Conservation (phyloP, 2,888 invertebrate species). For the Cheilosia variabilis region DNA sequence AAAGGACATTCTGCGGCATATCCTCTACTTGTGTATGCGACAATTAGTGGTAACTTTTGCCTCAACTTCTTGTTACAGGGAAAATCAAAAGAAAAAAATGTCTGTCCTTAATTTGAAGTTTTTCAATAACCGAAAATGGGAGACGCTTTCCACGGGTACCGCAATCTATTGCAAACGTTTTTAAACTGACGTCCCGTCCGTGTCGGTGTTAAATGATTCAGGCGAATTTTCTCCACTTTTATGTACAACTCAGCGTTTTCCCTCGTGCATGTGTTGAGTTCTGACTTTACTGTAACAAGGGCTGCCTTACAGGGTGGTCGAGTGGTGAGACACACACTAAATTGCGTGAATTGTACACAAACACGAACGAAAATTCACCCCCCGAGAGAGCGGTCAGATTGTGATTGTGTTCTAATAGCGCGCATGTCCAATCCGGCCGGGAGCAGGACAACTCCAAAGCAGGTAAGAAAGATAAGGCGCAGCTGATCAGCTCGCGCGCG, state of each 20-base stretch:
- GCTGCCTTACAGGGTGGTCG: conserved; percentile 53
- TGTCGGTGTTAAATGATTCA: conserved; percentile 58
- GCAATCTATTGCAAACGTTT: conserved; percentile 72
- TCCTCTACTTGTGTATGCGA: conserved; percentile 15
- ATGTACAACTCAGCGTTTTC: conserved; percentile 65
- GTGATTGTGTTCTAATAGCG: not conserved
- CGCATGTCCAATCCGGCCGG: conserved; percentile 66
- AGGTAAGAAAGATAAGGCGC: conserved; percentile 70
- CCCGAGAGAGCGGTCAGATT: conserved; percentile 19
- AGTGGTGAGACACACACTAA: conserved; percentile 11
- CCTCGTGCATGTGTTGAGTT: conserved; percentile 53
- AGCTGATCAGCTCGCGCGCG: conserved; percentile 62
- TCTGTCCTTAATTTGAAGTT: conserved; percentile 59
- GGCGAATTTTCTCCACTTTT: conserved; percentile 58
- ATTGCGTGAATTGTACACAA: conserved; percentile 12
- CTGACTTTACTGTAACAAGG: conserved; percentile 55
- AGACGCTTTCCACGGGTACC: conserved; percentile 63
- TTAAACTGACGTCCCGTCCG: conserved; percentile 69
- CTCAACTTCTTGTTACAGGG: conserved; percentile 5
- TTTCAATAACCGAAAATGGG: conserved; percentile 65
- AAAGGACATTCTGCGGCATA: conserved; percentile 47
- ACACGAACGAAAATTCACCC: conserved; percentile 30
- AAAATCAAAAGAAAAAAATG: conserved; percentile 37
- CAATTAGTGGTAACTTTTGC: not conserved
- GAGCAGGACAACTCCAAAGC: conserved; percentile 66